A percentile compares a stretch with the other conserved stretches of the same genome.
phyloP scores from a whole-genome alignment of 2,113 vertebrate genomes.

The Thermophis baileyi region DNA sequence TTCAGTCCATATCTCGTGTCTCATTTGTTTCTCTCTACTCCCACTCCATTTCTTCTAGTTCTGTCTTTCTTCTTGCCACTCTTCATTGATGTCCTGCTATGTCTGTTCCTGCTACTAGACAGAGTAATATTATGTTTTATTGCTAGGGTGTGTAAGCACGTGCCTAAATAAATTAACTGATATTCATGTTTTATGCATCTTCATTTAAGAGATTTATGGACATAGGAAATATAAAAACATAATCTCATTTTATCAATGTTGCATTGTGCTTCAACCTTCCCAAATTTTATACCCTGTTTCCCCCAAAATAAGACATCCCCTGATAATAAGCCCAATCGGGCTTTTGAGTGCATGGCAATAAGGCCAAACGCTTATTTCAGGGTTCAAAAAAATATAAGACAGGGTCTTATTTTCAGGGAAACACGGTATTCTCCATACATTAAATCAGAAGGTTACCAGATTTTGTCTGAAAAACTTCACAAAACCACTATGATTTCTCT shows the following conservation, averaged over 20 bases:
- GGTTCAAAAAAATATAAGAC: too few relatives aligned
- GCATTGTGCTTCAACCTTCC: neutral
- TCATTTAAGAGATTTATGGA: neutral
- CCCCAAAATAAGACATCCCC: too few relatives aligned
- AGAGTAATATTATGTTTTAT: neutral
- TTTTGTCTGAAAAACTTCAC: neutral
- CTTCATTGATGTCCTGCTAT: neutral
- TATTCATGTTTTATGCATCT: neutral
- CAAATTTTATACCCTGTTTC: neutral
- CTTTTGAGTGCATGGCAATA: too few relatives aligned
- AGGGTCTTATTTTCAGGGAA: too few relatives aligned
- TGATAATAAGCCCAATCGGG: too few relatives aligned
- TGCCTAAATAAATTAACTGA: neutral
- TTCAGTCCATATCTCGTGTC: neutral
- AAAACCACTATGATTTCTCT: neutral
- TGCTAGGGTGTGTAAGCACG: neutral
- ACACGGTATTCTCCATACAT: neutral
- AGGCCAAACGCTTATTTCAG: too few relatives aligned
- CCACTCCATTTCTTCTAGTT: neutral
- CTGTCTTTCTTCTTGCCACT: neutral
- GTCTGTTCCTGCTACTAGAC: neutral
- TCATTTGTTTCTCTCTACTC: neutral
- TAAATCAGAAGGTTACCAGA: neutral
- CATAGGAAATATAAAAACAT: neutral
- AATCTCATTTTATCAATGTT: neutral